phyloP scores from a whole-genome alignment of 2,888 invertebrate genomes.

The Artemia sinica region DNA sequence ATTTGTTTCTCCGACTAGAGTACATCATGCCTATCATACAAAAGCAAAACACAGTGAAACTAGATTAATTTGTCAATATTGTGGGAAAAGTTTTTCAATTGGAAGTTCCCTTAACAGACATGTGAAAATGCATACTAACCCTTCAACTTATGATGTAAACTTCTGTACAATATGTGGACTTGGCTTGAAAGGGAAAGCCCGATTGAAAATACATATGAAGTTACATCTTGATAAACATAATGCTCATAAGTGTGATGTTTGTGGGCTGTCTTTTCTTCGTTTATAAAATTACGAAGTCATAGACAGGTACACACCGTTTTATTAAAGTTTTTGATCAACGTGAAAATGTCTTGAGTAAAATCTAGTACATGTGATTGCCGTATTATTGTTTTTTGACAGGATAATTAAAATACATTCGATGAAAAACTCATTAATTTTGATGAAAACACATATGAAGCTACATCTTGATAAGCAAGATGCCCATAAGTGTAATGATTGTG shows the following conservation, averaged over 20 bases:
- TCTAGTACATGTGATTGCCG: too few species aligned
- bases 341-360: neutral
- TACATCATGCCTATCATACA: neutral
- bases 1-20: neutral
- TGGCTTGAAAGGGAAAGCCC: neutral
- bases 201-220: neutral
- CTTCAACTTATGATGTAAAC: neutral
- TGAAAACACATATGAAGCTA: too few species aligned
- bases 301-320: neutral
- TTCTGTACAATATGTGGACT: neutral
- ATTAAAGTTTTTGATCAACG: conserved; percentile 4
- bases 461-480: too few species aligned
- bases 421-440: too few species aligned
- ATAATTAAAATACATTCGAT: too few species aligned
- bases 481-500: too few species aligned
- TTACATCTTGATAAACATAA: neutral
- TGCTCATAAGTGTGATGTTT: neutral
- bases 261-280: neutral
- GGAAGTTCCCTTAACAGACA: neutral
- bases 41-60: neutral
- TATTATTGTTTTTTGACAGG: too few species aligned
- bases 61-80: neutral
- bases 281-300: neutral
- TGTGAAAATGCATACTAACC: neutral
- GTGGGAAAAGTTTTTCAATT: neutral